phyloP scores from a whole-genome alignment of 1,140 invertebrate genomes.

The Zophobas atratus region DNA sequence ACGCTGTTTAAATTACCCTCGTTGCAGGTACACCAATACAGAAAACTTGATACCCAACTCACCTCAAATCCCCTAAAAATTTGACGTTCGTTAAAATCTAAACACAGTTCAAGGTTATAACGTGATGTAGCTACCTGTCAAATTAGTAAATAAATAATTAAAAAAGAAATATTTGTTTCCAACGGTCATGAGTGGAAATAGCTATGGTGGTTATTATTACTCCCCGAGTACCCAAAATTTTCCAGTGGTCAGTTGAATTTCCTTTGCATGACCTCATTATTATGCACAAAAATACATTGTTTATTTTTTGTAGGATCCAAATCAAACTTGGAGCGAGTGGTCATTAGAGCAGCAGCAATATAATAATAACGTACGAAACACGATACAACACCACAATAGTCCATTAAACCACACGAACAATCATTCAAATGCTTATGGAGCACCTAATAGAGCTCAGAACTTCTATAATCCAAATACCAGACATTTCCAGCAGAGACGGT shows the following conservation, averaged over 20 bases:
- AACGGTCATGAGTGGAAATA: constrained; percentile 32
- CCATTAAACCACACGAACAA: constrained; percentile 25
- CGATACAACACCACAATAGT: constrained; percentile 24
- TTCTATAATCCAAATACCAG: constrained; percentile 34
- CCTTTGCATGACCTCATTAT: constrained; percentile 10
- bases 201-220: constrained; percentile 39
- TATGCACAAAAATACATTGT: constrained; percentile 6
- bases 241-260: constrained; percentile 10
- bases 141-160: constrained; percentile 29
- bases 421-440: constrained; percentile 7
- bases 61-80: neutral
- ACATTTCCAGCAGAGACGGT: constrained; percentile 30
- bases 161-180: neutral
- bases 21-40: no score
- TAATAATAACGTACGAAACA: constrained; percentile 26
- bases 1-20: no score
- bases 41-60: no score
- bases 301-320: constrained; percentile 16
- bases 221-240: constrained; percentile 38
- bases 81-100: neutral
- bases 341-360: constrained; percentile 32
- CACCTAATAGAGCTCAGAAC: constrained; percentile 20
- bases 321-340: constrained; percentile 34
- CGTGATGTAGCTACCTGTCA: constrained; percentile 11
- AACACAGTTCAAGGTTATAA: constrained; percentile 27